Evolutionary conservation across 2,113 vertebrate species (phyloP), one percentile per base, ranked within the genome.

Genomic region (Bathybates hornii): DNA sequence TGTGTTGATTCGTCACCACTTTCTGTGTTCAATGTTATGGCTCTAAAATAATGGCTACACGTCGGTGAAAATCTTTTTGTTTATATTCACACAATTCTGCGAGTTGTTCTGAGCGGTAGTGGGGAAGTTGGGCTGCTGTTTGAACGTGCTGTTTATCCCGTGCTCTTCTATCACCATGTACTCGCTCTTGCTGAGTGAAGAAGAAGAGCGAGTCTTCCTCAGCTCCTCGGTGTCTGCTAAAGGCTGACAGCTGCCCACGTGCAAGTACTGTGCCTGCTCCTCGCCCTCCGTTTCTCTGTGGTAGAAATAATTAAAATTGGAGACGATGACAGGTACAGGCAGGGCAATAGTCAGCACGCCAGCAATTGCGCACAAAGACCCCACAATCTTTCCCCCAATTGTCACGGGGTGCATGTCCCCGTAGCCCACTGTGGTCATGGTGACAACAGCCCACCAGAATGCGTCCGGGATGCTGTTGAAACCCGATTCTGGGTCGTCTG

Each of bases 361-460:
- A 0, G 98, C 98, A 10, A 99, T 99, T 92, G 98, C 98, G 32
- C 98, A 99, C 56, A 99, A 94, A 1, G 99, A 99, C 0, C 98
- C 99, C 87, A 99, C 99, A 1, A 99, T 99, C 95, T 99, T 99
- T 2, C 99, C 98, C 48, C 99, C 99, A 2, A 99, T 99, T 32
- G 99, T 99, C 90, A 99, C 97, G 2, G 99, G 98, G 86, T 99
- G 97, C 99, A 99, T 99, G 92, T 99, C 99, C 7, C 99, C 99
- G 0, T 99, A 99, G 45, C 99, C 99, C 48, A 99, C 99, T 0
- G 99, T 99, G 41, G 99, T 99, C 99, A 99, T 99, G 95, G 99
- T 99, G 19, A 99, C 99, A 89, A 99, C 99, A 1, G 99, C 99
- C 99, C 99, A 99, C 99, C 99, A 99, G 96, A 99, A 99, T 6